These are phyloP conservation scores for Rhynchophorus ferrugineus DNA, from an alignment of 1,140 invertebrate genomes.

Conservation along the genomic window DNA sequence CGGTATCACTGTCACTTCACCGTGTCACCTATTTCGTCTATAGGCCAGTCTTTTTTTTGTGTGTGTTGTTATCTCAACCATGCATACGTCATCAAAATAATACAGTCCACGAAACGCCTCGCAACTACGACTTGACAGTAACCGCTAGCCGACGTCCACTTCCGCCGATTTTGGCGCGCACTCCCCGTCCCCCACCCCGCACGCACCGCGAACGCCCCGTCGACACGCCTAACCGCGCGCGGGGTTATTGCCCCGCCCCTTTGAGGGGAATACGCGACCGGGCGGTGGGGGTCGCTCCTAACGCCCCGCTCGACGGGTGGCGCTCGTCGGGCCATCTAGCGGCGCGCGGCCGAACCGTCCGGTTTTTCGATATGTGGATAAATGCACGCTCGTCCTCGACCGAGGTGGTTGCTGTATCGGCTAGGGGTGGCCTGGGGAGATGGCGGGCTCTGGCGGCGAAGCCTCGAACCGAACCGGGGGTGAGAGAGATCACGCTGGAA, in stretches of 20 bases:
- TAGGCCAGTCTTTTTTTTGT: neutral
- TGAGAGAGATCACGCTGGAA: neutral
- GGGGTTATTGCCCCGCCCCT: slow-evolving; percentile 6
- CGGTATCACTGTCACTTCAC: neutral
- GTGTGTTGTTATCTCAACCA: too few species aligned
- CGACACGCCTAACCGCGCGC: slow-evolving; percentile 11
- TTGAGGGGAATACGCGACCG: slow-evolving; percentile 7
- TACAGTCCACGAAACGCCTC: slow-evolving; percentile 2
- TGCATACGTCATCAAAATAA: neutral
- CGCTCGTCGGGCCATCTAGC: slow-evolving; percentile 5
- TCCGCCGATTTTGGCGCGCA: slow-evolving; percentile 9
- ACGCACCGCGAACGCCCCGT: neutral
- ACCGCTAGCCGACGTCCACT: slow-evolving; percentile 6
- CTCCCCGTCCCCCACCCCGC: slow-evolving; percentile 5
- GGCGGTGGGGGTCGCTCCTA: neutral
- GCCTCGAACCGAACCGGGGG: neutral
- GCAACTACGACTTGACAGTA: slow-evolving; percentile 10
- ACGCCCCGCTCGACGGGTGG: neutral
- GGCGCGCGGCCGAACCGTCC: neutral
- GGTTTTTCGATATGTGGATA: neutral
- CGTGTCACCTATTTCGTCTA: neutral
- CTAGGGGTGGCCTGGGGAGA: neutral
- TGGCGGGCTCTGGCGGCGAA: neutral
- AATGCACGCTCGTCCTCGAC: neutral
- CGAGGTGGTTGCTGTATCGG: neutral